Conservation (phyloP, 2,797 vertebrate species). For the Chaetophractus vellerosus region DNA sequence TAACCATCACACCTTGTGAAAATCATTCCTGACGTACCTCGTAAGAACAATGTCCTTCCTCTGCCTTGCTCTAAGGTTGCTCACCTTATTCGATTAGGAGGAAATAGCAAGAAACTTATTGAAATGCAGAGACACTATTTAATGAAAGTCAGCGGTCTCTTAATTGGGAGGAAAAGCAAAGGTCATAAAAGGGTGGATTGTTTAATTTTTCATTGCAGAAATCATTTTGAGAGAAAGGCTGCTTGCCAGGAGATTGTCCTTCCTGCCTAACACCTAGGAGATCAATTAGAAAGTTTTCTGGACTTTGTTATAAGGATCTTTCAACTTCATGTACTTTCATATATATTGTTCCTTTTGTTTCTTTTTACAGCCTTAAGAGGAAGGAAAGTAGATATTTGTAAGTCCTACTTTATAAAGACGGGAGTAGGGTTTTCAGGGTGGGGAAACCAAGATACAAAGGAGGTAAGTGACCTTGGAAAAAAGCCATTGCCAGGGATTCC, state of each 20-base stretch:
- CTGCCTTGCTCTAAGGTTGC: constrained; percentile 29
- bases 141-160: constrained; percentile 10
- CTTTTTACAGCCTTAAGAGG: background rate
- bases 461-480: background rate
- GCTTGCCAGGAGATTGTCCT: background rate
- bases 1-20: background rate
- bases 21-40: constrained; percentile 18
- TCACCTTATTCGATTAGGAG: constrained; percentile 50
- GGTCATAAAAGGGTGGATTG: background rate
- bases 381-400: constrained; percentile 50
- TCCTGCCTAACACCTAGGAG: constrained; percentile 17
- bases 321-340: constrained; percentile 14
- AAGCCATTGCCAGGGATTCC: background rate
- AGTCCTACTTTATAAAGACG: constrained; percentile 51
- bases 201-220: constrained; percentile 58
- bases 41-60: background rate
- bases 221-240: constrained; percentile 57
- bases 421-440: background rate
- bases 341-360: background rate
- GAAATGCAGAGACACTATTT: constrained; percentile 14
- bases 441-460: background rate
- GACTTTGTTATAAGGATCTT: background rate
- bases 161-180: constrained; percentile 12
- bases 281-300: constrained; percentile 11
- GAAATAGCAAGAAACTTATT: constrained; percentile 8